These are phyloP conservation scores for Mesembrinibis cayennensis DNA, from an alignment of 2,113 vertebrate species.

Conservation along the genomic window DNA sequence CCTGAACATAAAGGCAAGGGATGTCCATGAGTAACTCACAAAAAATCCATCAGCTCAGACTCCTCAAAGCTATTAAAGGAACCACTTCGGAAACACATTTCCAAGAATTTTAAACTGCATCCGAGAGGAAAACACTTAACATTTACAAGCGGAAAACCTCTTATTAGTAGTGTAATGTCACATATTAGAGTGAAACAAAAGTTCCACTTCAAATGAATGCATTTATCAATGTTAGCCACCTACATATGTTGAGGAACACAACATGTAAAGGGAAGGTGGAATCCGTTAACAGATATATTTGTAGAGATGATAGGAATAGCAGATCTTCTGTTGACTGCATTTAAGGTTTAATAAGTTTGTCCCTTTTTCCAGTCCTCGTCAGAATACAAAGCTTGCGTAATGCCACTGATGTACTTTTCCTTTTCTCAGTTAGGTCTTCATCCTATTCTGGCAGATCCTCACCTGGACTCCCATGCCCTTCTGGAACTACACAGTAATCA, in stretches of 20 bases:
- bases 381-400: background rate
- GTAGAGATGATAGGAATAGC: background rate
- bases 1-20: constrained; percentile 1
- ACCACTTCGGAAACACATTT: background rate
- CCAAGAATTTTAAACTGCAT: constrained; percentile 24
- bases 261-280: background rate
- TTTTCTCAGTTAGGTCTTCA: background rate
- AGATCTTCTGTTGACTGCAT: background rate
- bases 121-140: background rate
- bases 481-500: background rate
- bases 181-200: background rate
- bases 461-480: background rate
- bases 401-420: background rate
- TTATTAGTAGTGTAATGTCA: constrained; percentile 8
- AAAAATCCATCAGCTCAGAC: background rate
- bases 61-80: background rate
- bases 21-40: background rate
- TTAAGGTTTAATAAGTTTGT: background rate
- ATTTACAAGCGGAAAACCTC: background rate
- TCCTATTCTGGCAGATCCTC: background rate
- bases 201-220: background rate
- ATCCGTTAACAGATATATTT: background rate
- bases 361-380: background rate
- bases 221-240: background rate
- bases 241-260: background rate